Base-by-base conservation (phyloP, 2,113 vertebrate species). In the Tinamus guttatus region DNA sequence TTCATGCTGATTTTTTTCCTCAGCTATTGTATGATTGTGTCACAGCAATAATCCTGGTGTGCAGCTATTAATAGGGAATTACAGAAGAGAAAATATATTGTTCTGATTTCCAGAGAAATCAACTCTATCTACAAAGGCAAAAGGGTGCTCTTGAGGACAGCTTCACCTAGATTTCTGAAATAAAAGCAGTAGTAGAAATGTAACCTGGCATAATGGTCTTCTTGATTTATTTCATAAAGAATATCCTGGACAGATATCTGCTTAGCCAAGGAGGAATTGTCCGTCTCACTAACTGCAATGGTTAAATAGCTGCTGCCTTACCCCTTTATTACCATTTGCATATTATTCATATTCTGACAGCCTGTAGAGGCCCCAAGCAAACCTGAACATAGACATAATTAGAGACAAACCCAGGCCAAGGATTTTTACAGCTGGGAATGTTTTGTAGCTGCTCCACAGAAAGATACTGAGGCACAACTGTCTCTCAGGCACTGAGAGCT, bases 361-460 rank as follows among this genome's bases (percentile, higher is more conserved):
- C 64, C n/a, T 1, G 0, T 22, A 47, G 45, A 13, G 36, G 8
- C 16, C 19, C 43, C 3, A 6, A 5, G 5, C 14, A 83, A 83
- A 70, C 22, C 54, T 27, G 7, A 54, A 15, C 15, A 11, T 5
- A 8, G 12, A 16, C 8, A 2, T 11, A 28, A 28, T 18, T 58
- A 63, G 36, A 60, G 60, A 28, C 22, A 78, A 41, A 9, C 17
- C 32, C 22, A 20, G 38, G 30, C 49, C 41, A 59, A 8, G 59
- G 13, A 8, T 0, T 8, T 12, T 5, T 81, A 49, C 13, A 22
- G 8, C 0, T 59, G 63, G 12, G 43, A 4, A 6, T 32, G 4
- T 68, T 54, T 60, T 54, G 67, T 32, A 12, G 9, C 62, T 47
- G 24, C 6, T 41, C 36, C 92, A 43, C 25, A 63, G 54, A 41